Evolutionary conservation across 2,797 vertebrate genomes (phyloP), one percentile per base, ranked within the genome.

Genomic region (Salmo trutta): DNA sequence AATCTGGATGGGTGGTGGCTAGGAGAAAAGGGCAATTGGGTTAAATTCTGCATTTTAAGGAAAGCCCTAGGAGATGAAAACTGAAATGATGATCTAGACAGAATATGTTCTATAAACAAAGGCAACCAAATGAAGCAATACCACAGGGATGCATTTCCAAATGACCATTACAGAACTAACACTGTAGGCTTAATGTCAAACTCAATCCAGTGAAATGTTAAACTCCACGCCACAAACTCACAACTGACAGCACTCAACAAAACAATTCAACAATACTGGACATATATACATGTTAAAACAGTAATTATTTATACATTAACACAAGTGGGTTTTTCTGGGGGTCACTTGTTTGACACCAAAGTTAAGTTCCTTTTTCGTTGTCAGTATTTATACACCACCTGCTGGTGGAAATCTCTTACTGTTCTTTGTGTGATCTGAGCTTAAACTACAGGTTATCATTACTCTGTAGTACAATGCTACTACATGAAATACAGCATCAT

Each of bases 341-440:
- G 75, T 88, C 52, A 89, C 86, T 59, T 78, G 74, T 24, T 75
- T 85, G 51, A 83, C 82, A 85, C 91, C 91, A 75, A 5, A 56
- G 59, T 77, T 74, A 51, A 53, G 75, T 2, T 65, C 14, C 70
- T 3, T 74, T 67, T 56, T 59, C 14, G 77, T 64, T 80, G 77
- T 88, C 53, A 88, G 87, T 53, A 79, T 75, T 27, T 75, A 84
- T 51, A 84, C 81, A 87, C 91, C 91, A 86, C 87, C 91, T 90
- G 75, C 90, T 91, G 89, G 90, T 79, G 17, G 59, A 24, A 76
- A 73, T 76, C 75, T 75, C 16, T 79, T 70, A 86, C 79, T 86
- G 12, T 82, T 81, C 51, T 24, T 71, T 3, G 15, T 52, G 21
- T 71, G 70, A 53, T 14, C 12, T 15, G 21, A 71, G n/a, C 21